Evolutionary conservation across 2,888 invertebrate genomes (phyloP), one percentile per base, ranked within the genome.

Genomic region (Athalia cordata): DNA sequence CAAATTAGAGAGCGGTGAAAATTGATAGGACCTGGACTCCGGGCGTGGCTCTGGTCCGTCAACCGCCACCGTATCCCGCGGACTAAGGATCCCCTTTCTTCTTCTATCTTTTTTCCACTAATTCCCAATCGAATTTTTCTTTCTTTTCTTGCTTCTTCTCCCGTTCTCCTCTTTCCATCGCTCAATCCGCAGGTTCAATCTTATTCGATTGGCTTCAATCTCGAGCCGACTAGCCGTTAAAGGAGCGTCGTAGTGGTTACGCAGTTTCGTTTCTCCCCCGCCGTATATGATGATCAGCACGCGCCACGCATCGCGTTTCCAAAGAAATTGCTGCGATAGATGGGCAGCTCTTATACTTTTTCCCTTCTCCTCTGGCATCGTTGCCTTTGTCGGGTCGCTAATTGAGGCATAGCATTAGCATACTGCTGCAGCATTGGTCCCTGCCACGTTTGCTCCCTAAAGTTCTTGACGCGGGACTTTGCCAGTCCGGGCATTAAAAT

Each of bases 371-470:
- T 29, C 29, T 29, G 1, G 29, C 29, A 29, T 29, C 29, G 29
- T n/a, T 8, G 5, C 62, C 77, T 77, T 77, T 77, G 77, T 77
- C 70, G 66, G 78, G 77, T 79, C 77, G 83, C 81, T 85, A 84
- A 85, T 85, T 85, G 85, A 86, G 83, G 83, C 82, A 79, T 83
- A 81, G 83, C 82, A 85, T 86, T 85, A 85, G 84, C 85, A 83
- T 84, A 84, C 80, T 49, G 68, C 80, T 47, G 47, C 77, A 49
- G 66, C 45, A 57, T 64, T 64, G 76, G 55, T 77, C 45, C 65
- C 65, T 77, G 15, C 64, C 76, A 66, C 76, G 72, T 75, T 52
- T 7, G 13, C 11, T 45, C 59, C 59, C 57, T 45, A 59, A 72
- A 11, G 45, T 9, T n/a, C 59, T 45, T 47, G 11, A 52, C 6